Percentiles rank a stretch among this genome's conserved stretches.
Conservation (phyloP, 2,113 vertebrate genomes). For the Lampris incognitus region DNA sequence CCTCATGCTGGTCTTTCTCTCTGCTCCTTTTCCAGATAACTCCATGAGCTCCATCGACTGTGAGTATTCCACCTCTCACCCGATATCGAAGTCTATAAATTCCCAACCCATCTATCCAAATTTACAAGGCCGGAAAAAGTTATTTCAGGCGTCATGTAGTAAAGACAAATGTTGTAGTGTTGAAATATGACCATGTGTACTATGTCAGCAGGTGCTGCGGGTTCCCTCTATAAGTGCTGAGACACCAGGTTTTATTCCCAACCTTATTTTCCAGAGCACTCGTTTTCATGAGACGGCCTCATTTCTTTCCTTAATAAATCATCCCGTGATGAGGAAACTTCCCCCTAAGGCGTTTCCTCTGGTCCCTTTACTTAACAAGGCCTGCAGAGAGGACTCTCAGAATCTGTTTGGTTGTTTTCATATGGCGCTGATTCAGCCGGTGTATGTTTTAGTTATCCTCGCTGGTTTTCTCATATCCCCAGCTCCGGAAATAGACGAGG, state of each 20-base stretch:
- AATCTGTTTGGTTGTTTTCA: constrained; percentile 35
- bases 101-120: constrained; percentile 17
- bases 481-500: constrained; percentile 97
- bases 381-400: constrained; percentile 50
- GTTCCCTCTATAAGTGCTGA: constrained; percentile 20
- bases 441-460: constrained; percentile 56
- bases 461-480: constrained; percentile 50
- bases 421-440: constrained; percentile 57
- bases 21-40: constrained; percentile 85
- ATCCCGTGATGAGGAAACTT: constrained; percentile 34
- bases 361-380: constrained; percentile 72
- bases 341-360: constrained; percentile 37
- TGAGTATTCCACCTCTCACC: constrained; percentile 82
- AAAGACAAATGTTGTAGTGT: constrained; percentile 52
- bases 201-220: constrained; percentile 61
- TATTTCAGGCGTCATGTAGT: constrained; percentile 30
- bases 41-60: constrained; percentile 89
- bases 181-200: constrained; percentile 24
- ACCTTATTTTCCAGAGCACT: constrained; percentile 41
- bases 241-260: constrained; percentile 31
- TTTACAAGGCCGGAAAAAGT: constrained; percentile 26
- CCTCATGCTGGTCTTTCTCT: not conserved
- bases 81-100: constrained; percentile 3
- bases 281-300: constrained; percentile 32
- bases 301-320: constrained; percentile 62